Percentiles rank a stretch among this genome's conserved stretches.
These are phyloP conservation scores for Lasioglossum albipes DNA, from an alignment of 1,140 invertebrate species.

Conservation along the genomic window DNA sequence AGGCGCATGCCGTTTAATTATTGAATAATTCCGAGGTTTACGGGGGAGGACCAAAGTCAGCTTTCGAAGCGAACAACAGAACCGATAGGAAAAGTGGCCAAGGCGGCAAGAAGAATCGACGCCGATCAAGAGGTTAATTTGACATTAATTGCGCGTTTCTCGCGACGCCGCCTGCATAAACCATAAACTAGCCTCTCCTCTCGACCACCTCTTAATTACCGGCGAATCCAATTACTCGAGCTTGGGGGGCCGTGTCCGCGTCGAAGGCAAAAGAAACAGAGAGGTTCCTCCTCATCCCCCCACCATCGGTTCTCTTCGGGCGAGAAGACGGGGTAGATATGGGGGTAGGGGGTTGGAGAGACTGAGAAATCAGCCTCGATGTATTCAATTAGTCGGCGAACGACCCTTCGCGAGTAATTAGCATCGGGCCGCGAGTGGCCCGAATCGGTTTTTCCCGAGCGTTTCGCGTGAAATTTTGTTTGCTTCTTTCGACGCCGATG, in stretches of 20 bases:
- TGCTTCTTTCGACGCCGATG: neutral
- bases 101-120: neutral
- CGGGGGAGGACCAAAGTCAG: no score
- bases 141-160: conserved; percentile 25
- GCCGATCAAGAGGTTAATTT: conserved; percentile 4
- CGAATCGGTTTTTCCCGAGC: neutral
- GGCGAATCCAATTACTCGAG: conserved; percentile 38
- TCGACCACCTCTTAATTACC: conserved; percentile 17
- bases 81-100: no score
- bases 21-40: no score
- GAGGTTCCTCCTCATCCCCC: neutral
- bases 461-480: neutral
- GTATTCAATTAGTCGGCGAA: conserved; percentile 27
- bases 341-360: neutral
- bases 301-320: neutral
- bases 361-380: conserved; percentile 23
- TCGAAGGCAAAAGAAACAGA: neutral
- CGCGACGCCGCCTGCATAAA: conserved; percentile 13
- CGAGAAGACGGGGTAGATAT: neutral
- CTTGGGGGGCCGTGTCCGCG: neutral
- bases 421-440: neutral
- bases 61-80: no score
- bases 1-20: no score
- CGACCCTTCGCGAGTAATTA: conserved; percentile 19
- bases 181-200: conserved; percentile 16